phyloP scores from a whole-genome alignment of 2,113 vertebrate species.

The Psophia crepitans region DNA sequence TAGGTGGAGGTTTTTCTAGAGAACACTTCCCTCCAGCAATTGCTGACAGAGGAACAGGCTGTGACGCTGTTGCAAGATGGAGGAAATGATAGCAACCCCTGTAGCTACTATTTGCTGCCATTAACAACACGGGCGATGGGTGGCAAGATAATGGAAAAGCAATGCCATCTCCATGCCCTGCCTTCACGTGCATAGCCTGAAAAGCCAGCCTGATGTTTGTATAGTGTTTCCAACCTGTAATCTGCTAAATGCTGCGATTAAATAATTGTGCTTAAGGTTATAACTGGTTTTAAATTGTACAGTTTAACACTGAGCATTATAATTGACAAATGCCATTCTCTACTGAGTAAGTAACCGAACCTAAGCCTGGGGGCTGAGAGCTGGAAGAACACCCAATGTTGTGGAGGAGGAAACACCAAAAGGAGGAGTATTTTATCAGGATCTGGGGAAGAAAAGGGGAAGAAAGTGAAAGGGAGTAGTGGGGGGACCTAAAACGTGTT shows the following conservation, averaged over 20 bases:
- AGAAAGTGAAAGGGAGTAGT: not conserved
- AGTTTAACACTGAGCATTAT: not conserved
- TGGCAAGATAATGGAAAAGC: conserved; percentile 10
- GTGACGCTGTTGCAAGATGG: not conserved
- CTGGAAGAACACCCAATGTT: not conserved
- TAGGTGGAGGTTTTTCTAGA: not conserved
- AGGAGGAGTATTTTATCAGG: not conserved
- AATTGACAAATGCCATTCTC: not conserved
- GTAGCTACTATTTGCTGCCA: conserved; percentile 1
- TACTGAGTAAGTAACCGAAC: not conserved
- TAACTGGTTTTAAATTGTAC: conserved; percentile 10
- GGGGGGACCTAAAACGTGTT: not conserved
- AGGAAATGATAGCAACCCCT: not conserved
- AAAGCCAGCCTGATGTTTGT: conserved; percentile 30
- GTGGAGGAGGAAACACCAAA: not conserved
- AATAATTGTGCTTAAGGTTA: conserved; percentile 51
- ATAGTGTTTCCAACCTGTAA: conserved; percentile 22
- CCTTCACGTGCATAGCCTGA: not conserved
- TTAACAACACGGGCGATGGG: not conserved
- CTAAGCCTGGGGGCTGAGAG: not conserved
- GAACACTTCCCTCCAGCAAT: not conserved
- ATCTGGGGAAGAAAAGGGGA: not conserved
- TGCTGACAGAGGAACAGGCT: not conserved
- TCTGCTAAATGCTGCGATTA: conserved; percentile 18
- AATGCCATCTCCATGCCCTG: not conserved